Base-by-base conservation (phyloP, 2,113 vertebrate species). In the Pyrgilauda ruficollis region DNA sequence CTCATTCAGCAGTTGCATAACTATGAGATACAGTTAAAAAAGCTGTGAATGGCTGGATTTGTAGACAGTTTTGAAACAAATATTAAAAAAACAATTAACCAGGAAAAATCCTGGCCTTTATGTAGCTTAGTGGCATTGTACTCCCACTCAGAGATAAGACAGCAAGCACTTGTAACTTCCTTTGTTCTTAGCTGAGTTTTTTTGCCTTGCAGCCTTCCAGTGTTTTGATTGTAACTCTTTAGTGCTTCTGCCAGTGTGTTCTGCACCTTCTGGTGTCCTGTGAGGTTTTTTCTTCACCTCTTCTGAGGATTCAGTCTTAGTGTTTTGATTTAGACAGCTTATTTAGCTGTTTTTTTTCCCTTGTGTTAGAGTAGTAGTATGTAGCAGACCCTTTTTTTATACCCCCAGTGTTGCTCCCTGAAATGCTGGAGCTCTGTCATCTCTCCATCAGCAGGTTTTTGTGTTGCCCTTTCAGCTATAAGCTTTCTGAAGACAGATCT, bases 401-500 rank as follows among this genome's bases (percentile, higher is more conserved):
- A 33, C 21, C 31, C 26, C 12, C 14, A 3, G 22, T 31, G 22
- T 35, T 2, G 4, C 28, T 80, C 31, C 23, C 33, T 47, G 53
- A 33, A 39, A 22, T 13, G 5, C 49, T 49, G 56, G 78, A 39
- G 17, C 55, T 49, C 23, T 0, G 7, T 70, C 72, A n/a, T 58
- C 33, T 55, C 39, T 85, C 61, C 52, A 31, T 94, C 64, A 89
- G 52, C 72, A 78, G 63, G 35, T 74, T 92, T 90, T 89, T 64
- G 31, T 39, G 64, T 31, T 86, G 86, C 23, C 24, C 28, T 88
- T 88, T 76, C 62, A 82, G 66, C 78, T 64, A 0, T 47, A 27
- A 80, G 68, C 61, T 86, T 63, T 86, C 67, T 84, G 88, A 84
- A 97, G 95, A 11, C 47, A 81, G 44, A 59, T 95, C 55, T 93